phyloP scores from a whole-genome alignment of 2,113 vertebrate genomes.

The Myrmecobius fasciatus region DNA sequence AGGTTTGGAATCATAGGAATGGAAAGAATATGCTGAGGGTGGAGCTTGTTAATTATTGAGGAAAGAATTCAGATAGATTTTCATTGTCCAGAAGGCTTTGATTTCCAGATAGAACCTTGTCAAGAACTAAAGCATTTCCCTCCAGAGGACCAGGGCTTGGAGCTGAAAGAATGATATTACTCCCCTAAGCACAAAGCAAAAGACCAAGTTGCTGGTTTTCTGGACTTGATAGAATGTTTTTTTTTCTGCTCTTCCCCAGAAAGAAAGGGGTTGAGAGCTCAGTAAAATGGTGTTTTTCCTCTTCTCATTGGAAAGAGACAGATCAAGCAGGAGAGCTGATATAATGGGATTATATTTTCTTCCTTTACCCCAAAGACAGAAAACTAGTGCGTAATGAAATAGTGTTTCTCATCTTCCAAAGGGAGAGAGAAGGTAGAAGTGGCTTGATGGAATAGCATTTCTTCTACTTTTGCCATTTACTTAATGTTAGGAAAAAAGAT shows the following conservation, averaged over 20 bases:
- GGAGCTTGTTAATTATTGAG: not conserved
- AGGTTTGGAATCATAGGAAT: not conserved
- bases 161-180: not conserved
- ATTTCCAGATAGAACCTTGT: not conserved
- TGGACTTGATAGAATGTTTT: not conserved
- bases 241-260: not conserved
- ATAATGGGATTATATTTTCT: not conserved
- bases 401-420: not conserved
- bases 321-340: not conserved
- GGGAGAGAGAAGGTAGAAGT: not conserved
- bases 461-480: not conserved
- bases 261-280: not conserved
- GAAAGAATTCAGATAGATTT: not conserved
- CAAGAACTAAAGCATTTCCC: not conserved
- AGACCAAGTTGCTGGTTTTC: not conserved
- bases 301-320: not conserved
- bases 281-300: not conserved
- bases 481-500: not conserved
- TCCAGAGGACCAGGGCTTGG: not conserved
- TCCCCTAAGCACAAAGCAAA: not conserved
- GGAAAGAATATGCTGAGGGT: not conserved
- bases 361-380: not conserved
- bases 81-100: not conserved
- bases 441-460: not conserved
- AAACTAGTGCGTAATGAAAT: not conserved